Evolutionary conservation across 2,113 vertebrate species (phyloP), one percentile per base, ranked within the genome.

Genomic region (Polypterus bichir): DNA sequence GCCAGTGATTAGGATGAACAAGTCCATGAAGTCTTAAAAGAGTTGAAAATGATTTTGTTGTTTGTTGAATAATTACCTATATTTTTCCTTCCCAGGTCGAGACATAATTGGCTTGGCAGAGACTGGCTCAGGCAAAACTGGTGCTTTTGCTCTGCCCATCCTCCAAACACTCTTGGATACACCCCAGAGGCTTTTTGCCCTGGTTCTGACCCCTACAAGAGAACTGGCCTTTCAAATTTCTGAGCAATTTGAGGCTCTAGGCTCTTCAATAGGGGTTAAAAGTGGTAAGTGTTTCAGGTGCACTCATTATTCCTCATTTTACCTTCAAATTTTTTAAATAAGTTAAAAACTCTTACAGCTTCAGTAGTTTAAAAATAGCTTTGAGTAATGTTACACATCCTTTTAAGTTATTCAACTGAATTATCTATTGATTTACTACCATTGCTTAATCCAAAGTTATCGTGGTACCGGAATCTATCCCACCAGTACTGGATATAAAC

Each of bases 221-320:
- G 96, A 99, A 74, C 62, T 99, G 65, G 96, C 95, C 3, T 99
- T 99, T 71, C 96, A 99, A 80, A 98, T 99, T 71, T 84, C 93
- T 0, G 96, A 98, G 76, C 96, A 99, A 68, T 98, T 99, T 64
- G 92, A 98, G 73, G 96, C 95, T n/a, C 78, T 99, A 70, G 95
- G 95, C 3, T 97, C 96, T 44, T 97, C 94, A 63, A 97, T 99
- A 0, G 95, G 95, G 4, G 90, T 97, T 3, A 93, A 97, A 48
- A 87, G 75, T 5, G 87, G 96, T 99, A 73, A 58, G 91, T 27
- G 27, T 27, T 27, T 27, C 27, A 27, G 27, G 27, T 27, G 27
- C 27, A 27, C 27, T 27, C 27, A 27, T 27, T 27, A 27, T 27
- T 27, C 27, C 27, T 27, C 27, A 27, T 27, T 27, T 27, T 27